Evolutionary conservation across 2,113 vertebrate species (phyloP).

Genomic region (Rhipidura dahli): DNA sequence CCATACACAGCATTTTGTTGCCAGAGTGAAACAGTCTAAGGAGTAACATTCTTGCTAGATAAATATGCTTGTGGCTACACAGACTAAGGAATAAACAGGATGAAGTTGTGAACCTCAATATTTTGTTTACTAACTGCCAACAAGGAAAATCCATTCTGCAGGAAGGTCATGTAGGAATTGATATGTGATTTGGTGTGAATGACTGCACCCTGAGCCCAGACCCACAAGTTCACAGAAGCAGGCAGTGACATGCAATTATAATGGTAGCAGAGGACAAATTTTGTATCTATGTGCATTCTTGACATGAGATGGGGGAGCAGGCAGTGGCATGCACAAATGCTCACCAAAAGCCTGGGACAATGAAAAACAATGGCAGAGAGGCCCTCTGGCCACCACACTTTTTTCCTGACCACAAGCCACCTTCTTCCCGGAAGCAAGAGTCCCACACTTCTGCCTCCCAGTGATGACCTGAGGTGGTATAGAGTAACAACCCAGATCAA

Average conservation of each 20-base stretch:
- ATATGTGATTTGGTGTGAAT: background rate
- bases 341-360: background rate
- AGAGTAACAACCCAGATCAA: background rate
- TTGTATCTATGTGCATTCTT: background rate
- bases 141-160: background rate
- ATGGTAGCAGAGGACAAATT: background rate
- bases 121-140: background rate
- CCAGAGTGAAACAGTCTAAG: background rate
- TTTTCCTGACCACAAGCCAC: background rate
- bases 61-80: background rate
- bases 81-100: background rate
- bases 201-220: background rate
- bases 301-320: background rate
- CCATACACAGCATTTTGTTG: background rate
- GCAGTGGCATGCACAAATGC: fast-evolving
- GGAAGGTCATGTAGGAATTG: background rate
- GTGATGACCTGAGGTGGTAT: background rate
- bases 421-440: background rate
- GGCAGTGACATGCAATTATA: background rate
- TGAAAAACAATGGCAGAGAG: background rate
- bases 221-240: background rate
- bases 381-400: too few species aligned
- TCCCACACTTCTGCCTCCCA: background rate
- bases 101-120: background rate
- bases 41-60: background rate